Base-by-base conservation (phyloP, 2,888 invertebrate species). In the Noctua comes region DNA sequence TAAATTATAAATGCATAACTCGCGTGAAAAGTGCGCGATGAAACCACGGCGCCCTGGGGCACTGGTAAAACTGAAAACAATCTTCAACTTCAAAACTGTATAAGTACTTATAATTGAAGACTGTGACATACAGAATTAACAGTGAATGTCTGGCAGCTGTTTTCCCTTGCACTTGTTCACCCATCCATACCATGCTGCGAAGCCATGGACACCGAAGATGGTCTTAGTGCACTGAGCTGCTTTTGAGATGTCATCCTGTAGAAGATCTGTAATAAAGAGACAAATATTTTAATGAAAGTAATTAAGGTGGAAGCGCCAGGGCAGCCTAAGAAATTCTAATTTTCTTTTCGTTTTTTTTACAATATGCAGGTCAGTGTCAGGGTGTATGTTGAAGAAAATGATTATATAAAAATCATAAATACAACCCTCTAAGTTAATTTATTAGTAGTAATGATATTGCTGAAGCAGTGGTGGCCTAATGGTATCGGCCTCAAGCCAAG, bases 121-220 rank as follows among this genome's bases (percentile, higher is more conserved):
- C 18, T 18, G 24, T 2, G n/a, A 40, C 1, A 24, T 27, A 18
- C 4, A 57, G 4, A 66, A n/a, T 79, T 68, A 89, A 27, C 88
- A 88, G 27, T 76, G 43, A 59, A 88, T 54, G n/a, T 77, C 31
- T 10, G 84, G 88, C 7, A 81, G 77, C 48, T 31, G n/a, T 62
- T 75, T 84, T 43, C 80, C 87, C 79, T 77, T 86, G 76, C 92
- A 91, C 62, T 90, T 89, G 73, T 94, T 92, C 68, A 88, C 91
- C 96, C 96, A 96, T 0, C 93, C 96, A 36, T 93, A 90, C 96
- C 96, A 96, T 0, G 95, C 96, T 73, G 89, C 88, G 86, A 95
- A 95, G 0, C 95, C 95, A 70, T 94, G 95, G 1, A 91, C 86
- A 7, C 83, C 85, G 86, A 88, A 95, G 13, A 96, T 92, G 73